Base-by-base conservation (phyloP, 2,888 invertebrate species). In the Rhingia rostrata region DNA sequence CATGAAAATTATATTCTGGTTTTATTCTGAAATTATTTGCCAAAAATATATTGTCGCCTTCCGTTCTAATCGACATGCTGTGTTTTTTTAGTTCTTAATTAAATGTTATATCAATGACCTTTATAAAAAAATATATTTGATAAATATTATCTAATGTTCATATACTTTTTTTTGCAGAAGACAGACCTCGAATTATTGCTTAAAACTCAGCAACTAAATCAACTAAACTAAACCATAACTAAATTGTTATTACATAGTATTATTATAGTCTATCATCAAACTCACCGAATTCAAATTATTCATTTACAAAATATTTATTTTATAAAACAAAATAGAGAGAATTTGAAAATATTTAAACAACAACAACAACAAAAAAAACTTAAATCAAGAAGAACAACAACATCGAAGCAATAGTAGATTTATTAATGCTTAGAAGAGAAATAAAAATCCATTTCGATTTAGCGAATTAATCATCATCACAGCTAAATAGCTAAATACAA, bases 401-500 rank as follows among this genome's bases (percentile, higher is more conserved):
- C 75, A 86, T 86, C 83, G 85, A 83, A 83, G 83, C 83, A 83
- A 83, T 83, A 83, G 83, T 83, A 83, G 83, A 58, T 78, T 69
- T 83, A 83, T 83, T 83, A 73, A 78, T 83, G 78, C 83, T 74
- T 72, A 77, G 22, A 41, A 51, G 33, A 70, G 54, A 54, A 22
- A 22, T 22, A 22, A 22, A 22, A 22, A 22, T 2, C 2, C 22
- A 22, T 22, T 22, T 60, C 77, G 47, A 73, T 58, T 63, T 61
- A 43, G 61, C 77, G 10, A 12, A 66, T 60, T 53, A 39, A 64
- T 70, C 60, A 67, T 45, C 64, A 56, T 39, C 45, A 70, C 66
- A 79, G 60, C 72, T 22, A 2, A 22, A 22, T 22, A 1, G 22
- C 1, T 22, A 22, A 72, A 79, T 79, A 30, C 33, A 58, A 39